Percentiles rank a stretch among this genome's conserved stretches.
Evolutionary conservation across 2,888 invertebrate species (phyloP).

Genomic region (Oscheius sp.): DNA sequence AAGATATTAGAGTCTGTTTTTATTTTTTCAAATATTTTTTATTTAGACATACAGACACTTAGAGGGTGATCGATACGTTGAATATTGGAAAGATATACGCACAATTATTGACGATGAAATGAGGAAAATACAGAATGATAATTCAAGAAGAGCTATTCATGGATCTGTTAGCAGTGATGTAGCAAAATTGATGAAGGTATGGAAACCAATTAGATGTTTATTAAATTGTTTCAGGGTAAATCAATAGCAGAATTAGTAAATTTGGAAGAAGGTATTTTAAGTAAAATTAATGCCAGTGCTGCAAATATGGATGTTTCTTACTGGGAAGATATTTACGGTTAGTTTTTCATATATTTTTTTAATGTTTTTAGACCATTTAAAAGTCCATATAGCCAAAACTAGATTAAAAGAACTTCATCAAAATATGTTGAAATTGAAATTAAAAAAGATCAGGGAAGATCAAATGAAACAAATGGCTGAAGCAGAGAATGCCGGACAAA

Average conservation of each 20-base stretch:
- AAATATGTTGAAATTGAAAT: conserved; percentile 85
- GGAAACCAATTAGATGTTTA: conserved; percentile 2
- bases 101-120: conserved; percentile 74
- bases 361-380: conserved; percentile 72
- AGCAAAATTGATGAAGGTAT: conserved; percentile 81
- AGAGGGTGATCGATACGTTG: conserved; percentile 85
- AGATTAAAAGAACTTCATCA: conserved; percentile 91
- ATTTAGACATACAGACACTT: conserved; percentile 75
- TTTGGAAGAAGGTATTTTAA: conserved; percentile 82
- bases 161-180: conserved; percentile 90
- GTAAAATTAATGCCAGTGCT: conserved; percentile 87
- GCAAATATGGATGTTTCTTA: conserved; percentile 92
- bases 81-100: conserved; percentile 95
- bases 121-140: conserved; percentile 23
- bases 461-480: conserved; percentile 41
- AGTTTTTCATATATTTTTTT: neutral
- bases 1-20: conserved; percentile 82
- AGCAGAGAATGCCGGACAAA: neutral
- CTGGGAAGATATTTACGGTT: conserved; percentile 93
- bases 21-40: neutral
- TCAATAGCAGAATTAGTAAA: conserved; percentile 85
- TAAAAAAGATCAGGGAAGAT: conserved; percentile 87
- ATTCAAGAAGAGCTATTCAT: conserved; percentile 77
- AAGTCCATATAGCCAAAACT: conserved; percentile 75
- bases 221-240: conserved; percentile 78